These are phyloP conservation scores for Aldabrachelys gigantea DNA, from an alignment of 2,113 vertebrate species.

Conservation along the genomic window DNA sequence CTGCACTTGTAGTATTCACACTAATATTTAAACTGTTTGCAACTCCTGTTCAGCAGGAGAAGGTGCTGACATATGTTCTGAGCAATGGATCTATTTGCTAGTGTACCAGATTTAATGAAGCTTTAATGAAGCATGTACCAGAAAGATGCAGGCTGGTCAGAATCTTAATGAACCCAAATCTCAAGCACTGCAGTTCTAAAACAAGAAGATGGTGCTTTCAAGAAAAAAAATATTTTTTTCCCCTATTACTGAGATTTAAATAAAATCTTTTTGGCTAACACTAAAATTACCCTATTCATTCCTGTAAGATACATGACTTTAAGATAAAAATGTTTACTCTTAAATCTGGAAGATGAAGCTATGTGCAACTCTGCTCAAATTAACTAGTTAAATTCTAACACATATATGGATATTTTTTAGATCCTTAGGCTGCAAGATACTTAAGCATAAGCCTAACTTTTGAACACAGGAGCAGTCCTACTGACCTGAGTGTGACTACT, in stretches of 20 bases:
- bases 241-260: neutral
- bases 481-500: neutral
- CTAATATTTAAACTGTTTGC: neutral
- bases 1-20: neutral
- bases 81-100: neutral
- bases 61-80: neutral
- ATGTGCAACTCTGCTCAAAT: neutral
- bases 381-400: neutral
- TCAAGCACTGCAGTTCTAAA: neutral
- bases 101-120: neutral
- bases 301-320: neutral
- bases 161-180: neutral
- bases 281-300: neutral
- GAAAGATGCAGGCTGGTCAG: neutral
- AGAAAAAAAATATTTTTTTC: neutral
- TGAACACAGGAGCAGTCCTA: neutral
- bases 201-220: neutral
- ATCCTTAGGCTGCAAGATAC: neutral
- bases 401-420: neutral
- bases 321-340: neutral
- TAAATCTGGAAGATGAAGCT: neutral
- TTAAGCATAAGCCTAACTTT: slow-evolving; percentile 1
- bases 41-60: neutral
- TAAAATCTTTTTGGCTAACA: neutral
- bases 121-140: neutral